These are phyloP conservation scores for Lophura nycthemera DNA, from an alignment of 2,113 vertebrate species.

Conservation along the genomic window DNA sequence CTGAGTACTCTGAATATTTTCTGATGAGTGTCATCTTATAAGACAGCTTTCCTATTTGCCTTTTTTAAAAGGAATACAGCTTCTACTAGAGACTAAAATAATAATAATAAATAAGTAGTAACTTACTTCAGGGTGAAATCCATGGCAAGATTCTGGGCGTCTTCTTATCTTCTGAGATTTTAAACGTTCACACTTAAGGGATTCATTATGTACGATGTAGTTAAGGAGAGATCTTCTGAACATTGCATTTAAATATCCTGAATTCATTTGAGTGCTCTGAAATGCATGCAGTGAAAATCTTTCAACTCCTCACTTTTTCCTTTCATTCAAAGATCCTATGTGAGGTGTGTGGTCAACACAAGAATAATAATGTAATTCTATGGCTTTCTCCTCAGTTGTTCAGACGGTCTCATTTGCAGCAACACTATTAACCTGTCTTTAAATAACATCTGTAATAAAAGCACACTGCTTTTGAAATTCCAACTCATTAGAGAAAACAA, in stretches of 20 bases:
- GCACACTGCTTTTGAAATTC: background rate
- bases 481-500: background rate
- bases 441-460: background rate
- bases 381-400: background rate
- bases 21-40: background rate
- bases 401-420: background rate
- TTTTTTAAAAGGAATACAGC: background rate
- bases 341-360: background rate
- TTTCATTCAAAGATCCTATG: background rate
- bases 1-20: background rate
- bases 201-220: slow-evolving; percentile 95
- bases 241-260: background rate
- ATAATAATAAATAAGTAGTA: background rate
- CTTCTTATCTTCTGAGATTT: slow-evolving; percentile 97
- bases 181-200: slow-evolving; percentile 95
- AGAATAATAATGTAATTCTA: background rate
- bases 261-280: background rate
- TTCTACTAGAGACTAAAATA: background rate
- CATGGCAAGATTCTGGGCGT: slow-evolving; percentile 95
- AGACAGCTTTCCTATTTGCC: background rate
- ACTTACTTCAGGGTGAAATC: slow-evolving; percentile 94
- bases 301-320: background rate
- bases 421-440: background rate
- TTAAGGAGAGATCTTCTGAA: slow-evolving; percentile 81
- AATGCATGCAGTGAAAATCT: background rate